These are phyloP conservation scores for Enteromius trimaculatus DNA, from an alignment of 2,797 vertebrate species.

Conservation along the genomic window DNA sequence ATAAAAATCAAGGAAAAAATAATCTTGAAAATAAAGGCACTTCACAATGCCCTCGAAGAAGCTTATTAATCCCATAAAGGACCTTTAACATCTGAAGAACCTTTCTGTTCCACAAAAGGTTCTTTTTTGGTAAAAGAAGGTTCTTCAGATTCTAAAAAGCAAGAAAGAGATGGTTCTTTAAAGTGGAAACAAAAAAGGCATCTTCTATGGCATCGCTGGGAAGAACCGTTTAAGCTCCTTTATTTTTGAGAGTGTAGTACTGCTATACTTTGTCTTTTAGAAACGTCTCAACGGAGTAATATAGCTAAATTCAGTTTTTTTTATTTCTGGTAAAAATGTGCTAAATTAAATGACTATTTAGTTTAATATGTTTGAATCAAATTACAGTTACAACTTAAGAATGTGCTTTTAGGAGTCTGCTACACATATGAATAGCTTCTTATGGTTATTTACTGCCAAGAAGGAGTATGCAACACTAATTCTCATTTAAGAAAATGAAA, in stretches of 20 bases:
- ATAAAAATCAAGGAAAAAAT: not conserved
- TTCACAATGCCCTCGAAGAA: no score
- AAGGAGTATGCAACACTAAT: not conserved
- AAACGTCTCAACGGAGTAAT: not conserved
- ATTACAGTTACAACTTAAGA: not conserved
- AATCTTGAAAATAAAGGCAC: no score
- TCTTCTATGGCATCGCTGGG: no score
- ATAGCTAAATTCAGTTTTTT: not conserved
- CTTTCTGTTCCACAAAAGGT: no score
- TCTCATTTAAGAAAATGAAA: constrained; percentile 5
- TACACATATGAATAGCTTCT: not conserved
- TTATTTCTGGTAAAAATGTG: not conserved
- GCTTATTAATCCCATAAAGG: no score
- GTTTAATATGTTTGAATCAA: not conserved
- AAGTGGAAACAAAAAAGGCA: no score
- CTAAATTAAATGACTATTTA: constrained; percentile 7
- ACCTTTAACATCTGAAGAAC: no score
- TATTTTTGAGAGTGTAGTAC: not conserved
- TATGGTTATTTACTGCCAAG: not conserved
- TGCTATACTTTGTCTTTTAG: not conserved
- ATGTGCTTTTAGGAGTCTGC: not conserved
- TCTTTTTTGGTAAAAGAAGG: no score
- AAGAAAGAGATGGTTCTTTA: no score
- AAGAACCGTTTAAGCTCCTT: no score
- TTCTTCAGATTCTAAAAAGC: no score